These are phyloP conservation scores for Phylloscopus trochiloides DNA, from an alignment of 2,113 vertebrate species.

Conservation along the genomic window DNA sequence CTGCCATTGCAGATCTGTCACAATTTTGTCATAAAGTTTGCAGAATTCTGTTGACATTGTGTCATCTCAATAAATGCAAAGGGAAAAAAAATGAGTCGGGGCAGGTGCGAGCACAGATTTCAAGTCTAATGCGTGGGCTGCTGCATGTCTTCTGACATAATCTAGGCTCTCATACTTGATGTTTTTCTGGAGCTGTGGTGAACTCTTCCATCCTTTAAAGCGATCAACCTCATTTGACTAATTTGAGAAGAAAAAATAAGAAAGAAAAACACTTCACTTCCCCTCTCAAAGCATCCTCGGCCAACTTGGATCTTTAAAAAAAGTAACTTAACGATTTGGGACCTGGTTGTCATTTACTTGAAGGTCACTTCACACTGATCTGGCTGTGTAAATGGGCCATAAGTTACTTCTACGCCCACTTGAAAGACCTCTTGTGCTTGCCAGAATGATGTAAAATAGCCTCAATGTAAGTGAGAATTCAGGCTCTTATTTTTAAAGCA, in stretches of 20 bases:
- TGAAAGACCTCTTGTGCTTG: slow-evolving; percentile 59
- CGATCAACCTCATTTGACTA: slow-evolving; percentile 69
- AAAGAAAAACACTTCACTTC: slow-evolving; percentile 59
- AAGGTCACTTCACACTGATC: slow-evolving; percentile 68
- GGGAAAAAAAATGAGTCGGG: slow-evolving; percentile 69
- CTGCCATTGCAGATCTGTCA: slow-evolving; percentile 76
- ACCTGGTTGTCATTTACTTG: slow-evolving; percentile 56
- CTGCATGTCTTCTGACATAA: slow-evolving; percentile 75
- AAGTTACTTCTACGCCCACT: slow-evolving; percentile 65
- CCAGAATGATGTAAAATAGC: slow-evolving; percentile 58
- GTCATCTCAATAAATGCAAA: slow-evolving; percentile 77
- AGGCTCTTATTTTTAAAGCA: slow-evolving; percentile 52
- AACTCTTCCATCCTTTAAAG: slow-evolving; percentile 74
- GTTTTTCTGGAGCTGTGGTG: slow-evolving; percentile 71
- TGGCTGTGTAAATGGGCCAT: slow-evolving; percentile 58
- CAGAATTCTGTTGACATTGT: slow-evolving; percentile 75
- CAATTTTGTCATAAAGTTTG: slow-evolving; percentile 76
- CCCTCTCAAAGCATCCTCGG: slow-evolving; percentile 34
- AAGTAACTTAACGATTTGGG: slow-evolving; percentile 24
- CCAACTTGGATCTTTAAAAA: slow-evolving; percentile 56
- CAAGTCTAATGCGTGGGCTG: slow-evolving; percentile 76
- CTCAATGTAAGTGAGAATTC: slow-evolving; percentile 50
- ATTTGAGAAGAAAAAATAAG: slow-evolving; percentile 58
- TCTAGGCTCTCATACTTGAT: slow-evolving; percentile 73
- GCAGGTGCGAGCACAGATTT: slow-evolving; percentile 75